Percentiles rank a stretch among this genome's conserved stretches.
Conservation (phyloP, 2,888 invertebrate genomes). For the Exocentrus adspersus region DNA sequence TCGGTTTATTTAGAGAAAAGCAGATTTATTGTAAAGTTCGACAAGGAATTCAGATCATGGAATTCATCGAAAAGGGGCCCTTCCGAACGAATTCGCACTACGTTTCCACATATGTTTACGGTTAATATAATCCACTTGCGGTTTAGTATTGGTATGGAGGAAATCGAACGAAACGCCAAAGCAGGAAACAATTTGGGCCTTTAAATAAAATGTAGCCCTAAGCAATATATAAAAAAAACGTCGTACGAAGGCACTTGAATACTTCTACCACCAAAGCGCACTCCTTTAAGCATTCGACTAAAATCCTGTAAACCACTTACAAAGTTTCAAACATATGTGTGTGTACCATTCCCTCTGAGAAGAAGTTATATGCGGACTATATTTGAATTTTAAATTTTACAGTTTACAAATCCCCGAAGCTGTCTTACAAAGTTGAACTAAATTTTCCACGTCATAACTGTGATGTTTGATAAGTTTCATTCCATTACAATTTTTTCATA, state of each 20-base stretch:
- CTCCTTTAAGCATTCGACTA: neutral
- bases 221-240: too few relatives aligned
- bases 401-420: too few relatives aligned
- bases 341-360: neutral
- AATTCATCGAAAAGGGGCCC: neutral
- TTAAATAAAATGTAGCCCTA: too few relatives aligned
- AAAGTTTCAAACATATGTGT: neutral
- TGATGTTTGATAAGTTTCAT: too few relatives aligned
- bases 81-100: neutral
- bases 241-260: too few relatives aligned
- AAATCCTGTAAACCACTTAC: neutral
- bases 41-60: neutral
- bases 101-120: neutral
- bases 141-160: too few relatives aligned
- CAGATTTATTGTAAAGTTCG: constrained; percentile 4
- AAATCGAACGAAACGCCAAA: too few relatives aligned
- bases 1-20: constrained; percentile 7
- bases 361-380: neutral
- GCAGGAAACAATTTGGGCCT: too few relatives aligned
- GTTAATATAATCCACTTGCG: neutral
- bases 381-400: neutral
- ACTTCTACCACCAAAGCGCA: too few relatives aligned
- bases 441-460: too few relatives aligned
- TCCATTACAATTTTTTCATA: too few relatives aligned
- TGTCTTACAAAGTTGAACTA: too few relatives aligned